Conservation (phyloP, 2,113 vertebrate species). For the Chloebia gouldiae region DNA sequence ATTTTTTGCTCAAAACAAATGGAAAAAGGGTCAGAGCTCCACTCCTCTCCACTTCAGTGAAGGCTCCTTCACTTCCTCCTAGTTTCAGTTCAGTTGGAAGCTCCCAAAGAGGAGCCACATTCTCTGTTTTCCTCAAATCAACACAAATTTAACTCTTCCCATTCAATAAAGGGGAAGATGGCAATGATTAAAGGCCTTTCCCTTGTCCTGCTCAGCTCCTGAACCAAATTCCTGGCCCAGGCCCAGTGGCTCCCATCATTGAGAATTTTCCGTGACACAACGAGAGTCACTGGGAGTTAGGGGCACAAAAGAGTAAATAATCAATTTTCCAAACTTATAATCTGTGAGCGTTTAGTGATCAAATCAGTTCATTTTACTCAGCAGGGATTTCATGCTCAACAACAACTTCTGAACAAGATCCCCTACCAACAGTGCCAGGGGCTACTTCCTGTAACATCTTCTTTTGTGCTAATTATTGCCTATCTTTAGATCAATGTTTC, state of each 20-base stretch:
- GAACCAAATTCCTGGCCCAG: background rate
- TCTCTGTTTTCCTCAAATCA: background rate
- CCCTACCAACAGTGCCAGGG: background rate
- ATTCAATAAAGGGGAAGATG: background rate
- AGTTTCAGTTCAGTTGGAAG: background rate
- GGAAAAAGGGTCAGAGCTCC: background rate
- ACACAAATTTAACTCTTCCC: background rate
- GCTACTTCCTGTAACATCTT: background rate
- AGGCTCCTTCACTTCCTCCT: background rate
- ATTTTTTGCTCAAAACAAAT: background rate
- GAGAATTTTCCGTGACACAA: background rate
- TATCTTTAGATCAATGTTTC: background rate
- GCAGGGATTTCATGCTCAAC: background rate
- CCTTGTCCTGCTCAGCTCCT: background rate
- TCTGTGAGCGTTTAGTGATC: background rate
- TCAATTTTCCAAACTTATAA: background rate
- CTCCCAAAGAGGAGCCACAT: background rate
- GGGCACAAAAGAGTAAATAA: background rate
- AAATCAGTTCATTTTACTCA: background rate
- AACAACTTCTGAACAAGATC: background rate
- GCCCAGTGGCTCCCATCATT: background rate
- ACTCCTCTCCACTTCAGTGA: background rate
- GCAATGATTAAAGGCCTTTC: background rate
- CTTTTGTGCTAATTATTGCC: background rate
- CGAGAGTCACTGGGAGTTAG: fast-evolving